These are phyloP conservation scores for Phorcus lineatus DNA, from an alignment of 2,888 invertebrate genomes.

Conservation along the genomic window DNA sequence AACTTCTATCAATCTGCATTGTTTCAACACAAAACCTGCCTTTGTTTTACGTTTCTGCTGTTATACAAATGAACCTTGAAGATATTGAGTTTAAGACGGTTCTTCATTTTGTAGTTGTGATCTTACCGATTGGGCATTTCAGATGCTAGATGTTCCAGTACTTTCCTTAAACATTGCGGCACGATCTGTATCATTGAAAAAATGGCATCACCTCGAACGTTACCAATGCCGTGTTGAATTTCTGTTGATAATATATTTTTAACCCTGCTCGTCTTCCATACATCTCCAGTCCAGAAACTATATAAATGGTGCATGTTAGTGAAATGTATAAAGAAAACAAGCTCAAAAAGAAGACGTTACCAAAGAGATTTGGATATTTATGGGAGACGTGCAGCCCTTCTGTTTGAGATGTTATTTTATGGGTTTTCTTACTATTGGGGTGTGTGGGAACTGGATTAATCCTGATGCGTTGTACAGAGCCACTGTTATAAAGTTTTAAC, in stretches of 20 bases:
- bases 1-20: background rate
- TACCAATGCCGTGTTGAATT: background rate
- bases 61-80: conserved; percentile 2
- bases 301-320: background rate
- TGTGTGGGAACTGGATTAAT: background rate
- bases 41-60: conserved; percentile 2
- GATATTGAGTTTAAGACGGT: background rate
- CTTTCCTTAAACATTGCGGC: background rate
- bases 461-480: background rate
- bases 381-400: background rate
- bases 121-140: background rate
- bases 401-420: conserved; percentile 4
- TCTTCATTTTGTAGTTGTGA: conserved; percentile 13
- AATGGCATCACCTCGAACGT: background rate
- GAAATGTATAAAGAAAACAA: background rate
- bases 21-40: background rate
- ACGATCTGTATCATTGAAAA: background rate
- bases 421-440: background rate
- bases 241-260: background rate
- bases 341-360: background rate
- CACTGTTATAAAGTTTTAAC: conserved; percentile 2
- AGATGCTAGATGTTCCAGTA: background rate
- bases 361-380: background rate
- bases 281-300: background rate
- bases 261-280: background rate